These are phyloP conservation scores for Clarias laeviceps DNA, from an alignment of 2,797 vertebrate genomes.

Conservation along the genomic window DNA sequence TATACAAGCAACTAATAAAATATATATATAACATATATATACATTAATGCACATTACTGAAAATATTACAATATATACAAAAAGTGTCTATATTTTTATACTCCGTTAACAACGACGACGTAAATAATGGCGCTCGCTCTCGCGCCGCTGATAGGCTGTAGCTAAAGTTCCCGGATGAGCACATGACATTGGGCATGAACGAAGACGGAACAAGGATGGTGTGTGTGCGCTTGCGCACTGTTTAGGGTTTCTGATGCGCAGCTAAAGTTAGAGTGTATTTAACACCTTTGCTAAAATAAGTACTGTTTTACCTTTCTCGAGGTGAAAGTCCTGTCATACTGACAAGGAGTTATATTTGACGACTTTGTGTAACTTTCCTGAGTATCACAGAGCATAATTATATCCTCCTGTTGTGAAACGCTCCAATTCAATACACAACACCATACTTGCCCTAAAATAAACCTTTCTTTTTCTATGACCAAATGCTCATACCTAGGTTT, in stretches of 20 bases:
- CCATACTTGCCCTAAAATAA: neutral
- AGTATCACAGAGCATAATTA: neutral
- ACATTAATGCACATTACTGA: too few relatives aligned
- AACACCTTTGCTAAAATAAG: neutral
- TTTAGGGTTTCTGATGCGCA: neutral
- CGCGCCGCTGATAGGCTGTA: constrained; percentile 28
- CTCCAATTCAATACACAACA: neutral
- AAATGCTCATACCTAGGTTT: neutral
- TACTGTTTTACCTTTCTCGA: neutral
- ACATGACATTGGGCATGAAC: constrained; percentile 65
- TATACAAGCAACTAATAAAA: neutral
- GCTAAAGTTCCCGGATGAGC: constrained; percentile 67
- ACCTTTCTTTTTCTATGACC: neutral
- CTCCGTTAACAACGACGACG: neutral
- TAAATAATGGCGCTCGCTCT: neutral
- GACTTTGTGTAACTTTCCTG: neutral
- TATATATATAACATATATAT: too few relatives aligned
- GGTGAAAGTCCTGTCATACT: neutral
- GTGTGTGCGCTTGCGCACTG: neutral
- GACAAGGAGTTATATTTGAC: neutral
- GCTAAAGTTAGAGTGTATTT: neutral
- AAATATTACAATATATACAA: neutral
- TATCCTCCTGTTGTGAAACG: neutral
- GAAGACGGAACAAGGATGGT: neutral
- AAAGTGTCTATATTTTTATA: neutral